Evolutionary conservation across 1,140 invertebrate genomes (phyloP).

Genomic region (Aporrectodea caliginosa): DNA sequence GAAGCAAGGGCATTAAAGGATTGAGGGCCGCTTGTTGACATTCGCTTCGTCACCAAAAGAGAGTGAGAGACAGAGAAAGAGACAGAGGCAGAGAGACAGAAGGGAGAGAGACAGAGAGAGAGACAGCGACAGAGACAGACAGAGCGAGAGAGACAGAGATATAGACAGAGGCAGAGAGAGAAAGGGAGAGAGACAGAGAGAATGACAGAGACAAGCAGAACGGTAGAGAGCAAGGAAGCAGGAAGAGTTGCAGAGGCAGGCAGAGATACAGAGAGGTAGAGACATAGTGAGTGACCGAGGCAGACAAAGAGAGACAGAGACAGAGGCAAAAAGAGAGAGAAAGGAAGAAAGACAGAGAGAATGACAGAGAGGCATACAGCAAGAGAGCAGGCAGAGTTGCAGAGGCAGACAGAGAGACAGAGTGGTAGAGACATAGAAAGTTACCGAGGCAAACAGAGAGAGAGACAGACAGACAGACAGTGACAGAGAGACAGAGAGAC

Average conservation of each 20-base stretch:
- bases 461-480: not conserved
- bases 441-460: not conserved
- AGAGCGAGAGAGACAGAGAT: no score
- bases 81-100: no score
- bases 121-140: no score
- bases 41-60: no score
- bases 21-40: no score
- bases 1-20: no score
- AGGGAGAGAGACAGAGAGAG: no score
- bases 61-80: no score
- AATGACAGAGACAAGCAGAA: no score
- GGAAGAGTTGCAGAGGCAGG: not conserved
- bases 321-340: not conserved
- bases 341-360: not conserved
- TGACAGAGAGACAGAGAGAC: not conserved
- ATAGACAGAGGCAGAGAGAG: no score
- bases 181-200: no score
- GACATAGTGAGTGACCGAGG: not conserved
- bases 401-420: not conserved
- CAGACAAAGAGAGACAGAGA: not conserved
- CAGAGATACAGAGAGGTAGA: not conserved
- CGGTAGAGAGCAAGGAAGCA: no score
- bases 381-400: not conserved
- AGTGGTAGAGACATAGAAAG: not conserved
- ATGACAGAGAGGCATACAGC: not conserved